Base-by-base conservation (phyloP, 2,797 vertebrate species). In the Falco biarmicus region DNA sequence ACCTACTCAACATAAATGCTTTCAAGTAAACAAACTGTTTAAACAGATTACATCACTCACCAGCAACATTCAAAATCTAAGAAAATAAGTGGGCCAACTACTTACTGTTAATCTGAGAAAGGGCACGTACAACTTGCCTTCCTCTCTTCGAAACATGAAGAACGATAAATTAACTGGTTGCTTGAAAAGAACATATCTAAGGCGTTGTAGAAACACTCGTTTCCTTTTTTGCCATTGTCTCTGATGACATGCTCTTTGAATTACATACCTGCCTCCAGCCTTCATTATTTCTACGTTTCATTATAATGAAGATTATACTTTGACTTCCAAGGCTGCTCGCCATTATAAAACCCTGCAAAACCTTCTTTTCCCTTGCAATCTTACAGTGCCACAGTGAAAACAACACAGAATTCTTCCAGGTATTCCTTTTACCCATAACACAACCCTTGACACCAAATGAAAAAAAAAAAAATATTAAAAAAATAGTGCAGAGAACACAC, bases 241-340 rank as follows among this genome's bases (percentile, higher is more conserved):
- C 83, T 90, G 76, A 81, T 26, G 82, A 93, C 73, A 63, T 0
- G 15, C 69, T 90, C 39, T 81, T 20, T 84, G 89, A 92, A 91
- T 78, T 50, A 89, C 43, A 70, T 37, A 87, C 47, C 84, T 93
- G 75, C 87, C 92, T 89, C 86, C 59, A 91, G 87, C 70, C 83
- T 89, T 92, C 78, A 65, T 89, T 90, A 93, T 88, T 91, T 95
- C 93, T 31, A 19, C 16, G 39, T 60, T 86, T 86, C 93, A 91
- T 88, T 94, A 74, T n/a, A 94, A 89, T 70, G 47, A 95, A 87
- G 94, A 94, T 73, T 87, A 84, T n/a, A 73, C 41, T 76, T 26
- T 10, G 65, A 75, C 87, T 88, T 91, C 21, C 59, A 59, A 71
- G 77, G 37, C 71, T 43, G 64, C 64, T 84, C 1, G 3, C 28